Percentiles rank a stretch among this genome's conserved stretches.
Evolutionary conservation across 2,113 vertebrate species (phyloP).

Genomic region (Cichladusa arquata): DNA sequence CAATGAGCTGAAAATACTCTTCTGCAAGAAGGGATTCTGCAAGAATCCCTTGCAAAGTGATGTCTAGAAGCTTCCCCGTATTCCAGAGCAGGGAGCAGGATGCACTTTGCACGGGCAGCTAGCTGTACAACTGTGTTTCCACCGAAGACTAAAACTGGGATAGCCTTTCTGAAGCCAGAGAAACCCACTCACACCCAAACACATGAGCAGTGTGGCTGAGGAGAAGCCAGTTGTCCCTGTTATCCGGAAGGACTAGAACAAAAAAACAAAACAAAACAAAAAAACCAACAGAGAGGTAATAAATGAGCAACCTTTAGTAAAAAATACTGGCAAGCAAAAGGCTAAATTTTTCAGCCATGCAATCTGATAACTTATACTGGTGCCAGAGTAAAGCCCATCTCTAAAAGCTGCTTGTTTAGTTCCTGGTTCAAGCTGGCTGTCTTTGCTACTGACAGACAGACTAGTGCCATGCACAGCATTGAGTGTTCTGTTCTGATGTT

Average conservation of each 20-base stretch:
- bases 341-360: background rate
- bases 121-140: background rate
- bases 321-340: background rate
- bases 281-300: background rate
- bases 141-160: background rate
- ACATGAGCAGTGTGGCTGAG: background rate
- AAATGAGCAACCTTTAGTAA: background rate
- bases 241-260: background rate
- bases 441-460: background rate
- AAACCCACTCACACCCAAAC: background rate
- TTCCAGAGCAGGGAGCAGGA: background rate
- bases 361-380: background rate
- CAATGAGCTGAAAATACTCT: background rate
- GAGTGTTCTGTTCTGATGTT: background rate
- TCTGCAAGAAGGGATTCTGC: no score
- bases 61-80: background rate
- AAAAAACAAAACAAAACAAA: background rate
- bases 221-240: background rate
- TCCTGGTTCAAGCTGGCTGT: background rate
- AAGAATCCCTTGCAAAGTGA: background rate
- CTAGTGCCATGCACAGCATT: background rate
- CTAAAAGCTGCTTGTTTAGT: background rate
- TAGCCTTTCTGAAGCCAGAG: background rate
- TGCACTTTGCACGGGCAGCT: background rate
- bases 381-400: background rate